phyloP scores from a whole-genome alignment of 2,113 vertebrate genomes.

The Oxyruncus cristatus region DNA sequence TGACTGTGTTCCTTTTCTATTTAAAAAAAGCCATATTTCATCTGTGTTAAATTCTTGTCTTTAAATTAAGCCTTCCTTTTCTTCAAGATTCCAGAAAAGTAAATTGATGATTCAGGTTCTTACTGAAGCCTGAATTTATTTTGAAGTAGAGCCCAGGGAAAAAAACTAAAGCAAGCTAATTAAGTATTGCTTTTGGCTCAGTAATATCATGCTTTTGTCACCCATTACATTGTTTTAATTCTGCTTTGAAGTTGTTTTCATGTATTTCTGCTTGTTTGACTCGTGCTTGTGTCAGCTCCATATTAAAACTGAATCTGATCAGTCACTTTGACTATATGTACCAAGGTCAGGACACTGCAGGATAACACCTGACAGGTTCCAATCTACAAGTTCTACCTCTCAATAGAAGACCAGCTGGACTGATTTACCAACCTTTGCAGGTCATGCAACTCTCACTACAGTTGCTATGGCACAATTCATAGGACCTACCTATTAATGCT shows the following conservation, averaged over 20 bases:
- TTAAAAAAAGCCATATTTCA: background rate
- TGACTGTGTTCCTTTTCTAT: background rate
- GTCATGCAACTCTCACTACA: background rate
- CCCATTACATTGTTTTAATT: slow-evolving; percentile 45
- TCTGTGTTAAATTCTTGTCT: background rate
- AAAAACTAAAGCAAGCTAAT: slow-evolving; percentile 46
- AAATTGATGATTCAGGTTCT: slow-evolving; percentile 18
- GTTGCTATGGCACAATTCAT: background rate
- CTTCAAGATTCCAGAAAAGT: background rate
- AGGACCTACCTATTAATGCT: background rate
- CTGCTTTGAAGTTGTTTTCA: slow-evolving; percentile 36
- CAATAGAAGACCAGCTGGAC: background rate
- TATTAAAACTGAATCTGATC: background rate
- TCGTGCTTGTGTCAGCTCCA: background rate
- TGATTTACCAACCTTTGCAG: background rate
- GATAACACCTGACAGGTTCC: background rate
- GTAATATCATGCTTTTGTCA: background rate
- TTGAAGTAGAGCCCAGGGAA: slow-evolving; percentile 38
- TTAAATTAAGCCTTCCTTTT: slow-evolving; percentile 1
- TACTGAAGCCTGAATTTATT: slow-evolving; percentile 43
- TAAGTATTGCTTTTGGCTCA: slow-evolving; percentile 33
- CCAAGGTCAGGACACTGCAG: background rate
- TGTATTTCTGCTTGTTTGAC: slow-evolving; percentile 19
- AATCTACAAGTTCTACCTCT: background rate
- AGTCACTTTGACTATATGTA: background rate